These are phyloP conservation scores for Brachionus plicatilis DNA, from an alignment of 1,140 invertebrate species.

Conservation along the genomic window DNA sequence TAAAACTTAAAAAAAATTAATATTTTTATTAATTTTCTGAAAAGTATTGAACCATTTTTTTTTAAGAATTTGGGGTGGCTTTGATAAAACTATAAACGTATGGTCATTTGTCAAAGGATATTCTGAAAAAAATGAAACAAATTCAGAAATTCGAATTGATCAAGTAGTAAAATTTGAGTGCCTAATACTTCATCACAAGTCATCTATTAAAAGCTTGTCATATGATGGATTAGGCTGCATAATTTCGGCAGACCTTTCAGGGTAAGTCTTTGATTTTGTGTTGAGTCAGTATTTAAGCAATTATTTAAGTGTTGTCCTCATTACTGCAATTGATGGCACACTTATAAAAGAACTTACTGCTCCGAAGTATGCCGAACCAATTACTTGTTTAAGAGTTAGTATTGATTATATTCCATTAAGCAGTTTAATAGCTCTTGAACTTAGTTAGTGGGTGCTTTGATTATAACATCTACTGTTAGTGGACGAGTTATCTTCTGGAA, in stretches of 20 bases:
- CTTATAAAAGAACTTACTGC: not conserved
- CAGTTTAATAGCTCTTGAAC: not conserved
- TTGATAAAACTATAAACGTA: constrained; percentile 13
- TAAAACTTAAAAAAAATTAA: not conserved
- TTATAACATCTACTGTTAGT: constrained; percentile 3
- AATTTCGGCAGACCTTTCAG: not conserved
- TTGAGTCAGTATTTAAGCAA: not conserved
- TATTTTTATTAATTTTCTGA: not conserved
- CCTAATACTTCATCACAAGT: not conserved
- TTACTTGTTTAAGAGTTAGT: constrained; percentile 18
- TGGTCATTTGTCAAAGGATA: constrained; percentile 6
- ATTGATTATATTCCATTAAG: not conserved
- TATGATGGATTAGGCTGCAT: constrained; percentile 8
- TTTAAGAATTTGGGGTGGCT: not conserved
- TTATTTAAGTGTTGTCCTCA: not conserved
- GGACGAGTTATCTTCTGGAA: constrained; percentile 38
- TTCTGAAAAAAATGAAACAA: not conserved
- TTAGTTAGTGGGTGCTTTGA: constrained; percentile 11
- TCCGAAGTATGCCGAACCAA: constrained; percentile 1
- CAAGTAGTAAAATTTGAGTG: not conserved
- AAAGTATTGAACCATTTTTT: not conserved
- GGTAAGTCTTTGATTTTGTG: not conserved
- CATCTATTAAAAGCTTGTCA: not conserved
- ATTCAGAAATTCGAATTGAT: not conserved
- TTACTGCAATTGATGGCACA: not conserved